These are phyloP conservation scores for Cetoscarus ocellatus DNA, from an alignment of 2,797 vertebrate genomes.

Conservation along the genomic window DNA sequence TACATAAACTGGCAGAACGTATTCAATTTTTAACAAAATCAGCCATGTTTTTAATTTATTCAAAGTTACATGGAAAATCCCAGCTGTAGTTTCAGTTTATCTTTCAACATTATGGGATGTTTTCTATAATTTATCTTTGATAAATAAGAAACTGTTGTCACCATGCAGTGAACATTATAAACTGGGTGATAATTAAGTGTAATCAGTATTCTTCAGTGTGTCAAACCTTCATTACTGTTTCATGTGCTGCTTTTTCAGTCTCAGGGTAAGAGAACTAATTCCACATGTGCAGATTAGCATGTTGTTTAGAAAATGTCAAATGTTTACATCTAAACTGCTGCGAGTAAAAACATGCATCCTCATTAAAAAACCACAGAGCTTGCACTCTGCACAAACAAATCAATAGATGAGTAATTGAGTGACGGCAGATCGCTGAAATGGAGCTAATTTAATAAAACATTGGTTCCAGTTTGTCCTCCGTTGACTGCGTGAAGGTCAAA, in stretches of 20 bases:
- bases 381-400: constrained; percentile 17
- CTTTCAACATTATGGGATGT: too few relatives aligned
- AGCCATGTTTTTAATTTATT: too few relatives aligned
- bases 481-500: constrained; percentile 30
- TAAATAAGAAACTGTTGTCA: too few relatives aligned
- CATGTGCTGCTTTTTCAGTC: constrained; percentile 19
- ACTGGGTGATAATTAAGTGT: neutral
- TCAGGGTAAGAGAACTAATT: neutral
- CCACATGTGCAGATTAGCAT: neutral
- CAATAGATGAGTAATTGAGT: constrained; percentile 23
- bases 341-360: neutral
- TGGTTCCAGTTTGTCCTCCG: neutral
- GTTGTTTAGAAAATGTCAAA: neutral
- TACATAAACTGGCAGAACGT: too few relatives aligned
- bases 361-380: constrained; percentile 1
- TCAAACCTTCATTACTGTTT: constrained; percentile 21
- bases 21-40: too few relatives aligned
- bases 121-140: too few relatives aligned
- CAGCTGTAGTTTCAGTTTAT: too few relatives aligned
- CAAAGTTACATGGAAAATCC: too few relatives aligned
- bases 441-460: constrained; percentile 14
- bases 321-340: neutral
- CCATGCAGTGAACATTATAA: neutral
- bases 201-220: constrained; percentile 23
- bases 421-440: constrained; percentile 8